Evolutionary conservation across 2,797 vertebrate species (phyloP).

Genomic region (Delichon dasypus): DNA sequence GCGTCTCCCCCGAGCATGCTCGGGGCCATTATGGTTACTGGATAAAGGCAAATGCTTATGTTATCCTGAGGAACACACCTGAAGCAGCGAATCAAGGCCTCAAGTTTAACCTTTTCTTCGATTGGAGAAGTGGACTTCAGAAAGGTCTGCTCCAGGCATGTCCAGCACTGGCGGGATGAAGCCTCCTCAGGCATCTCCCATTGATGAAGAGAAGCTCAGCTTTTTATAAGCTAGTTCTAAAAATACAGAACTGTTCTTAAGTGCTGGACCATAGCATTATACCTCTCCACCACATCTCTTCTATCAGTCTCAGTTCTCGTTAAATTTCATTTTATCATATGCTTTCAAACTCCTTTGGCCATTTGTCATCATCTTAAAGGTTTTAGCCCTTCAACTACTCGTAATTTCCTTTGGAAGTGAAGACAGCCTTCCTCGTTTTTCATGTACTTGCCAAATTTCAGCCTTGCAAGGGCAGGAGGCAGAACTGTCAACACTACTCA

Average conservation of each 20-base stretch:
- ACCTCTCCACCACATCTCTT: background rate
- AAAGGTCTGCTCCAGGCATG: background rate
- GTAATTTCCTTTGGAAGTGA: background rate
- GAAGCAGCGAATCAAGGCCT: background rate
- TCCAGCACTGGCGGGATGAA: fast-evolving
- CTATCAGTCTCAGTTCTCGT: background rate
- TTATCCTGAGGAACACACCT: background rate
- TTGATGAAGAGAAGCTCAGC: background rate
- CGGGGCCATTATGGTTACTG: background rate
- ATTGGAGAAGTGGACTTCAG: background rate
- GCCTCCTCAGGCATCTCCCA: background rate
- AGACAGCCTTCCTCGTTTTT: background rate
- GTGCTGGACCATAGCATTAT: background rate
- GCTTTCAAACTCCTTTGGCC: background rate
- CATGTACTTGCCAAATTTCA: background rate
- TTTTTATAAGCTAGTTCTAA: background rate
- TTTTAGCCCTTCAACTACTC: background rate
- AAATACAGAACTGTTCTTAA: background rate
- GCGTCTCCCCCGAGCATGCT: background rate
- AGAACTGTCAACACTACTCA: background rate
- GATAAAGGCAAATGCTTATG: background rate
- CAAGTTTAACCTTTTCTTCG: background rate
- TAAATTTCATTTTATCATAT: background rate
- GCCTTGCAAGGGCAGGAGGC: background rate
- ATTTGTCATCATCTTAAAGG: background rate